Evolutionary conservation across 2,797 vertebrate genomes (phyloP), one percentile per base, ranked within the genome.

Genomic region (Hypotaenidia philippensis): DNA sequence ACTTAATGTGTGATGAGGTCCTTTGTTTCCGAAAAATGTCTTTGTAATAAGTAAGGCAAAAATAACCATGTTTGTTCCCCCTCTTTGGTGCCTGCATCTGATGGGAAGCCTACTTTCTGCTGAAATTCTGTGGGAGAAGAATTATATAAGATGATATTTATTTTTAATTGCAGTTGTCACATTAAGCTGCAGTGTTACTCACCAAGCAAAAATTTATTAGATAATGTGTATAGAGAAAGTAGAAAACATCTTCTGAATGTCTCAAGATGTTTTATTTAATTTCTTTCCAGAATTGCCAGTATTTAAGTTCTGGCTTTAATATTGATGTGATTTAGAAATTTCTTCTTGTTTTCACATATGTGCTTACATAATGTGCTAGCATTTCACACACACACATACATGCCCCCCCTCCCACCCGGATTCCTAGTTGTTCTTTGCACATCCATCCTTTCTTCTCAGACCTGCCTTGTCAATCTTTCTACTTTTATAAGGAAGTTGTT

Each of bases 141-240:
- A 83, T 97, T 94, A 76, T 38, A 38, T 95, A 96, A 97, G 92
- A 83, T 38, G 87, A 92, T 95, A 96, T 79, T 97, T 96, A 94
- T 96, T 96, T 96, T 97, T 96, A 94, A 97, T 96, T 94, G 94
- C 92, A 92, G 72, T 81, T 97, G 79, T 96, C 94, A 96, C 65
- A 69, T 93, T 96, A 91, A 93, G 53, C 93, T 94, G 77, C 89
- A 79, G 89, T 84, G 94, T 92, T 96, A 94, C 91, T 97, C 92
- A 93, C 70, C 80, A 77, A 94, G 87, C 63, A 88, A 92, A 74
- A 87, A 79, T 29, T 59, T 72, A 83, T 72, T 89, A 86, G 87
- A 76, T 91, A 90, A 92, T 70, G 10, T 15, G 20, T 36, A 32
- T 60, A n/a, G 90, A 36, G 70, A 83, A 83, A 79, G 49, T 81